These are phyloP conservation scores for Apantesis nais DNA, from an alignment of 2,888 invertebrate genomes.

Conservation along the genomic window DNA sequence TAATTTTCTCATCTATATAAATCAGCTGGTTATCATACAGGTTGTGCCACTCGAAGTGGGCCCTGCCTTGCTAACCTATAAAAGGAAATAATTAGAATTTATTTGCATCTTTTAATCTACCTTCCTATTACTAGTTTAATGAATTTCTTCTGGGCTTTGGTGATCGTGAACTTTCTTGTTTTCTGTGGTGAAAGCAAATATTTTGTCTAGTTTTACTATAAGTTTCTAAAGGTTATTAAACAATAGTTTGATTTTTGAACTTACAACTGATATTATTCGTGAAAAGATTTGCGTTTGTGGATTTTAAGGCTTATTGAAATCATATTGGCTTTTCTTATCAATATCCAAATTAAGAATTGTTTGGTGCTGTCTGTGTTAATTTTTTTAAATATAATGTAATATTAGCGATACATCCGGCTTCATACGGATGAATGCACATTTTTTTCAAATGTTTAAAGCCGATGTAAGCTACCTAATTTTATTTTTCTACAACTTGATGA, in stretches of 20 bases:
- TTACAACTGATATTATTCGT: not conserved
- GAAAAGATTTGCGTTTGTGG: too few relatives aligned
- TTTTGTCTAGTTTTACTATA: not conserved
- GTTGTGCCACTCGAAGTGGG: slow-evolving; percentile 32
- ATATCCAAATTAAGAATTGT: not conserved
- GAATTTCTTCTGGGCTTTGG: slow-evolving; percentile 2
- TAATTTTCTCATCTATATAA: slow-evolving; percentile 53
- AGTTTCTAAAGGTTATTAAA: not conserved
- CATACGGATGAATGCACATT: too few relatives aligned
- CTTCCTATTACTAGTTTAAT: slow-evolving; percentile 25
- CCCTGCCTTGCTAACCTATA: slow-evolving; percentile 41
- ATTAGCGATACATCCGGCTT: not conserved
- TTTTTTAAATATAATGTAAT: not conserved
- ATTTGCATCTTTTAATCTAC: slow-evolving; percentile 52
- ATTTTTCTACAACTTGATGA: too few relatives aligned
- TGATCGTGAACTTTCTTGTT: slow-evolving; percentile 4
- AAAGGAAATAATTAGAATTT: slow-evolving; percentile 47
- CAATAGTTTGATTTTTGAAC: not conserved
- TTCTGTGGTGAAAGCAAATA: slow-evolving; percentile 3
- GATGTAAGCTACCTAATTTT: too few relatives aligned
- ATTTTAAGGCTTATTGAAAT: not conserved
- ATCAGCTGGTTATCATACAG: slow-evolving; percentile 32
- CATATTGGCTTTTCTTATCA: too few relatives aligned
- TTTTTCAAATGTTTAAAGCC: too few relatives aligned
- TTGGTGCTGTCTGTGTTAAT: not conserved